Evolutionary conservation across 2,113 vertebrate species (phyloP), one percentile per base, ranked within the genome.

Genomic region (Cyanoderma ruficeps): DNA sequence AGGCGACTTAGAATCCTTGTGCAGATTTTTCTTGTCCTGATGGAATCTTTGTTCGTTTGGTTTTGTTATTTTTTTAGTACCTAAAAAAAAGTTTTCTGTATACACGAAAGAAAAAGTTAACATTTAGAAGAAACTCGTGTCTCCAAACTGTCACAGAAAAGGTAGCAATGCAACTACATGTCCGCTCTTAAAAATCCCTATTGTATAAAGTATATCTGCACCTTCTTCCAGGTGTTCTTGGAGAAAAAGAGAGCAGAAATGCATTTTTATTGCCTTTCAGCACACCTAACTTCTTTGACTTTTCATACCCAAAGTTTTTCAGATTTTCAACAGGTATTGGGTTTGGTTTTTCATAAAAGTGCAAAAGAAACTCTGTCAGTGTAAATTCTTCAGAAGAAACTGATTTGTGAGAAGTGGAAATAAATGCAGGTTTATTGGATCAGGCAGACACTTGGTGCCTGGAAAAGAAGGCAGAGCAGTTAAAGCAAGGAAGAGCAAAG

Each of bases 1-100:
- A 42, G 55, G 2, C 0, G 23, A 1, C n/a, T 15, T 35, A 4
- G 17, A 30, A 30, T 23, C 63, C 24, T 11, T 15, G 18, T 1
- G 30, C 17, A 5, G 46, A 2, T 56, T n/a, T 57, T 49, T 8
- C 15, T 44, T 27, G 13, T 27, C 18, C 16, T 2, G 13, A 4
- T 11, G 60, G n/a, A 25, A 17, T 13, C 23, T 37, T 67, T 21
- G 19, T 9, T 35, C 2, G 2, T 68, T 37, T 49, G 15, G 22
- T 67, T 76, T 35, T 25, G 13, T 20, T 24, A 1, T 2, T 19
- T 63, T 70, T n/a, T 37, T 6, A 42, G 14, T 18, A 30, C 25
- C 46, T 16, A n/a, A 42, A 33, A 25, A 50, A 67, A 8, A 16
- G 7, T 7, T 68, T 68, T 37, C 8, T 15, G 15, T 22, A 4